A percentile compares a stretch with the other conserved stretches of the same genome.
Conservation (phyloP, 2,797 vertebrate genomes). For the Lagorchestes hirsutus region DNA sequence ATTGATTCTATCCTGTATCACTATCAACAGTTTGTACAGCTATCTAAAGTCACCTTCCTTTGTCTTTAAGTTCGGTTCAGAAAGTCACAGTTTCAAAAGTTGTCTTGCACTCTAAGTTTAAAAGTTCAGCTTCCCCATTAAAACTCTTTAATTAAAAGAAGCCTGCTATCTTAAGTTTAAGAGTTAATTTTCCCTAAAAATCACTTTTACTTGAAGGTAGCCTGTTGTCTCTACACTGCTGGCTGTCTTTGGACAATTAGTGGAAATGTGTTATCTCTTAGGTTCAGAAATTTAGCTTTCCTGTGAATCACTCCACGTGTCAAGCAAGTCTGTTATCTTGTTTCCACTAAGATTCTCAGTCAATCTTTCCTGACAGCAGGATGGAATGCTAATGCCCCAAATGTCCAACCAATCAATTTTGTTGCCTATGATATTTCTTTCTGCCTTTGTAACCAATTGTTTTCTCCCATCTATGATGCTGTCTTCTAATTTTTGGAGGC, state of each 20-base stretch:
- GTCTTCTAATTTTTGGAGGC: background rate
- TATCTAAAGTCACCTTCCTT: too few relatives aligned
- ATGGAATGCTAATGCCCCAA: background rate
- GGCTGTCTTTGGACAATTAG: background rate
- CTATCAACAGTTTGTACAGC: too few relatives aligned
- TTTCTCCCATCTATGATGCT: background rate
- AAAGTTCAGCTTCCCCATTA: too few relatives aligned
- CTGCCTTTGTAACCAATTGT: background rate
- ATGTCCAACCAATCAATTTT: background rate
- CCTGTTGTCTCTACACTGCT: background rate
- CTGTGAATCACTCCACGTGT: background rate
- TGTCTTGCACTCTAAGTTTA: too few relatives aligned
- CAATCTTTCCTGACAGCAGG: background rate
- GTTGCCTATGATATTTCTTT: background rate
- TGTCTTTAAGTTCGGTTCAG: too few relatives aligned
- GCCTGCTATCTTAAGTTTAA: background rate
- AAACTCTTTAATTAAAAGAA: too few relatives aligned
- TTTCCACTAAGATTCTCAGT: background rate
- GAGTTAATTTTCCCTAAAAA: background rate
- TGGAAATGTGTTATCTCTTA: background rate
- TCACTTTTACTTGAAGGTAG: background rate
- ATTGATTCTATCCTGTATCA: too few relatives aligned
- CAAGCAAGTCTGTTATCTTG: background rate
- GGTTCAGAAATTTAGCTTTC: background rate
- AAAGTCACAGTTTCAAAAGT: too few relatives aligned